phyloP scores from a whole-genome alignment of 37 sponge, comb jelly and placozoan species.

The Hexactinellida sp. region DNA sequence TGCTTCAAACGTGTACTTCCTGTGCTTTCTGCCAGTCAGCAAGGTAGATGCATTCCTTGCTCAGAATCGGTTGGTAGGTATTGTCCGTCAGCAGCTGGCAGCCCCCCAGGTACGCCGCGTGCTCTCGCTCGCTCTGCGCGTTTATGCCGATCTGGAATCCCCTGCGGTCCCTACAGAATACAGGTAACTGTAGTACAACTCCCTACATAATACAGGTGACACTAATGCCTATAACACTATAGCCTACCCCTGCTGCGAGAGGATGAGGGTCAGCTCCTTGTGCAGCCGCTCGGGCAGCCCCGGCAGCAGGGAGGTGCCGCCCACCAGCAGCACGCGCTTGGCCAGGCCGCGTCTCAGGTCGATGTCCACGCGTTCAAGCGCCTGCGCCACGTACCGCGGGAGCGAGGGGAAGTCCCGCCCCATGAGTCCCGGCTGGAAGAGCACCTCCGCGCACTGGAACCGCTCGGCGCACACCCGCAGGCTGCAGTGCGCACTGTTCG shows the following conservation, averaged over 20 bases:
- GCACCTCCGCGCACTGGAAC: constrained; percentile 23
- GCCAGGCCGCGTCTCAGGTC: constrained; percentile 17
- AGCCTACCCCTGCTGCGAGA: neutral
- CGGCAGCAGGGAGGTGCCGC: constrained; percentile 19
- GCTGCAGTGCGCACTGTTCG: neutral
- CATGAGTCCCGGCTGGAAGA: constrained; percentile 18
- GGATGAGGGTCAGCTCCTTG: neutral
- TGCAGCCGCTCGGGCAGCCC: constrained; percentile 13
- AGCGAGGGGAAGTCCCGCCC: constrained; percentile 20
- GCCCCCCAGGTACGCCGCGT: constrained; percentile 22
- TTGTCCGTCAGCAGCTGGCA: neutral
- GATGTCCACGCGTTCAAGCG: neutral
- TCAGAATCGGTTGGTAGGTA: neutral
- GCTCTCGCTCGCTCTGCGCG: neutral
- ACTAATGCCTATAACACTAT: neutral
- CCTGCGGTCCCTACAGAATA: neutral
- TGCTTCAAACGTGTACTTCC: neutral
- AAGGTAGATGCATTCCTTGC: neutral
- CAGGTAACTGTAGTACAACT: neutral
- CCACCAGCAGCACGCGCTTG: constrained; percentile 18
- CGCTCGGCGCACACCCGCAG: constrained; percentile 6
- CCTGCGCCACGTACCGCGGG: neutral
- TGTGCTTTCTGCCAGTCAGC: neutral
- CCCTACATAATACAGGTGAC: neutral
- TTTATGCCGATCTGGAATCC: neutral